Evolutionary conservation across 92 coral and sea anemone genomes (phyloP).

Genomic region (Phymanthus crucifer): DNA sequence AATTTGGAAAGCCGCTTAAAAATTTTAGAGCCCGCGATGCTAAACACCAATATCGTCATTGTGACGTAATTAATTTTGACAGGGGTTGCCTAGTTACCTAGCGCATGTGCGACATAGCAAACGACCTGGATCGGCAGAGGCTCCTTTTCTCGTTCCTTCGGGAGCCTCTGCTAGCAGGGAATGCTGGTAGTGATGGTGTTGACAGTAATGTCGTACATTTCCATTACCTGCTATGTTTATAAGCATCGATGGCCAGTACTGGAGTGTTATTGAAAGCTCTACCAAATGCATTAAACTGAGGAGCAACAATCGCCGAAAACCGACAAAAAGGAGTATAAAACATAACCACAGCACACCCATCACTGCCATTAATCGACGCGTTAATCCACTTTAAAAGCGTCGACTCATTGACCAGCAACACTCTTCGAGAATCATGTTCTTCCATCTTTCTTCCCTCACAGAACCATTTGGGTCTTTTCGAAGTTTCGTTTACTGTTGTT

Average conservation of each 20-base stretch:
- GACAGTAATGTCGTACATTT: constrained; percentile 6
- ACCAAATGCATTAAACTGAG: constrained; percentile 89
- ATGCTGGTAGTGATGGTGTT: background rate
- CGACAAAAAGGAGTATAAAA: constrained; percentile 87
- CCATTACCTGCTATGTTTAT: constrained; percentile 85
- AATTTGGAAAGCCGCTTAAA: too few relatives aligned
- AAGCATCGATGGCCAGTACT: constrained; percentile 86
- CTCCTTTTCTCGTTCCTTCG: too few relatives aligned
- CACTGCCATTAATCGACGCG: constrained; percentile 57
- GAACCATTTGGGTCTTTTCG: constrained; percentile 48
- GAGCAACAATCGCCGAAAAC: constrained; percentile 85
- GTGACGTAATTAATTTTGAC: too few relatives aligned
- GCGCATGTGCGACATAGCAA: too few relatives aligned
- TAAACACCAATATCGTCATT: too few relatives aligned
- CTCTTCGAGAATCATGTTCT: constrained; percentile 35
- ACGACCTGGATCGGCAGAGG: too few relatives aligned
- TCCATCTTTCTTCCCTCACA: constrained; percentile 50
- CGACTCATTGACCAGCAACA: constrained; percentile 54
- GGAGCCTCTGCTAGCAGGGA: too few relatives aligned
- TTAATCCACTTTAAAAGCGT: constrained; percentile 57
- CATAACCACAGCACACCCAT: constrained; percentile 90
- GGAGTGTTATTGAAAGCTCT: constrained; percentile 82
- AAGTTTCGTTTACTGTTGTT: constrained; percentile 3
- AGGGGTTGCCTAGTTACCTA: too few relatives aligned
- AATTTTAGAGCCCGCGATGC: too few relatives aligned